Evolutionary conservation across 2,797 vertebrate species (phyloP).

Genomic region (Sebastolobus alascanus): DNA sequence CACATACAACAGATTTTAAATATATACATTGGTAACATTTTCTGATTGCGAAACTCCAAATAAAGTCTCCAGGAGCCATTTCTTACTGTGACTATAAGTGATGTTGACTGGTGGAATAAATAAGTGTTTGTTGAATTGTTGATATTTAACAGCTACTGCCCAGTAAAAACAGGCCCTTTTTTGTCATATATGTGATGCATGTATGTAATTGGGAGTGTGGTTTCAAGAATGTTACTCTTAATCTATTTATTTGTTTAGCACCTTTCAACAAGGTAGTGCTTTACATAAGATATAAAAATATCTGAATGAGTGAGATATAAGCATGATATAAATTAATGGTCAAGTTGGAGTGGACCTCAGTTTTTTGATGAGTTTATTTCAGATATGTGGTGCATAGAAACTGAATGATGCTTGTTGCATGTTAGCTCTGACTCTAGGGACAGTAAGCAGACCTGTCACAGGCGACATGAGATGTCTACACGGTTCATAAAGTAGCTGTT

Average conservation of each 20-base stretch:
- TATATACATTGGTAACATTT: background rate
- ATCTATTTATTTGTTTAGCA: background rate
- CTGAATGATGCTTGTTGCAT: background rate
- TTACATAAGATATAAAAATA: background rate
- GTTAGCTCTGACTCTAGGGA: background rate
- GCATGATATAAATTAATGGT: background rate
- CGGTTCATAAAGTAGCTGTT: background rate
- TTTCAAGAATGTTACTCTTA: background rate
- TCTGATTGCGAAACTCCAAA: background rate
- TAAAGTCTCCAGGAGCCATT: background rate
- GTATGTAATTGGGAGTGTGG: background rate
- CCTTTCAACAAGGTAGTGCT: background rate
- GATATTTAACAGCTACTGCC: too few species aligned
- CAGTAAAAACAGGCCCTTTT: background rate
- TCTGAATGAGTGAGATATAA: background rate
- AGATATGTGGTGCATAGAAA: background rate
- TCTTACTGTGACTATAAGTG: background rate
- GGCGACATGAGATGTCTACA: background rate
- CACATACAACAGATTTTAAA: background rate
- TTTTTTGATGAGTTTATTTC: background rate
- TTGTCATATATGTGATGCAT: background rate
- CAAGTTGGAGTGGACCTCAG: background rate
- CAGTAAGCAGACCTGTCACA: background rate
- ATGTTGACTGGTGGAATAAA: background rate
- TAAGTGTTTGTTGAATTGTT: background rate